Base-by-base conservation (phyloP, 2,113 vertebrate species). In the Planiliza haematocheilus region DNA sequence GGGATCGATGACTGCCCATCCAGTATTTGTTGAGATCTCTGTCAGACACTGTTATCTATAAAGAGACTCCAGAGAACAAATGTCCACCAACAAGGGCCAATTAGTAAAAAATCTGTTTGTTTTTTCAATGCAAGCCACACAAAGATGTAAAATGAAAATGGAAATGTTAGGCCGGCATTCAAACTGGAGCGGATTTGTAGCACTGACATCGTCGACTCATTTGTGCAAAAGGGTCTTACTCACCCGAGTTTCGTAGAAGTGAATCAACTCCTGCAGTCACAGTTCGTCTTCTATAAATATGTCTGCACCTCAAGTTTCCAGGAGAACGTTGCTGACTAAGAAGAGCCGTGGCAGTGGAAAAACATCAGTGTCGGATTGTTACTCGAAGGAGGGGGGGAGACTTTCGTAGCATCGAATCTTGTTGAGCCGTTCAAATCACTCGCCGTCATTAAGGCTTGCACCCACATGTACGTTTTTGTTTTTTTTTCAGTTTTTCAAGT, bases 211-310 rank as follows among this genome's bases (percentile, higher is more conserved):
- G 24, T 30, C 5, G 24, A 30, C 24, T 30, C 24, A 30, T 30
- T 30, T 30, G 24, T 30, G 2, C 24, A 30, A 30, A 30, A 30
- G 24, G 24, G 24, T 30, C 24, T 30, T 30, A 30, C 24, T 30
- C 24, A 30, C 24, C 24, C 24, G 24, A 30, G 24, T 30, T 5
- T 30, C 24, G 24, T 30, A 30, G 24, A 64, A 37, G 60, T 69
- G 55, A 62, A 53, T 56, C 65, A 62, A 56, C 45, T 24, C 34
- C n/a, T n/a, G 42, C 42, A 62, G 64, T 18, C 42, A 61, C 46
- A 21, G 20, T 49, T 56, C 34, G 7, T 18, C 43, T 45, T 1
- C 20, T 24, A 30, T 59, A 43, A 52, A 53, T 52, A 46, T 10
- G 30, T 0, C 41, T 53, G n/a, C 39, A 36, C 39, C 34, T 11